These are phyloP conservation scores for Mya arenaria DNA, from an alignment of 1,140 invertebrate genomes.

Conservation along the genomic window DNA sequence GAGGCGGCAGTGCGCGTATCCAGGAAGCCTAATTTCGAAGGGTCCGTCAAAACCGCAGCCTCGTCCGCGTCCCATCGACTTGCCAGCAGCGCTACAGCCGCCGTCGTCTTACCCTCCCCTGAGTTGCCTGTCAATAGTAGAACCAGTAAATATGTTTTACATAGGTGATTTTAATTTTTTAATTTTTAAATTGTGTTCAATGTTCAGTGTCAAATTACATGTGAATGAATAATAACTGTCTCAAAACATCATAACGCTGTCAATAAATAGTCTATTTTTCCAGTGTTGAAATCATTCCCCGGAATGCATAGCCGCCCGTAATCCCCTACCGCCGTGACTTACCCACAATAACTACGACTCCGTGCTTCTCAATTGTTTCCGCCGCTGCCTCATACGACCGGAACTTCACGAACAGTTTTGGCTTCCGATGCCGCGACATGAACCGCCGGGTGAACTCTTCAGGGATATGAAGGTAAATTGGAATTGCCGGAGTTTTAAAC, in stretches of 20 bases:
- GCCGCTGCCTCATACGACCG: constrained; percentile 11
- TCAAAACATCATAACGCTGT: no score
- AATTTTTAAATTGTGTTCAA: neutral
- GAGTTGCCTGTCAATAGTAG: constrained; percentile 15
- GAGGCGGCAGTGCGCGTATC: constrained; percentile 23
- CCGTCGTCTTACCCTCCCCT: constrained; percentile 39
- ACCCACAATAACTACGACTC: constrained; percentile 31
- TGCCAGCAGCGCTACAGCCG: constrained; percentile 29
- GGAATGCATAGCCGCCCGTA: neutral
- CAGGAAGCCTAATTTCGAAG: constrained; percentile 21
- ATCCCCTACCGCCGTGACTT: no score
- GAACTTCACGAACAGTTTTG: constrained; percentile 35
- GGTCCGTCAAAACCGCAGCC: neutral
- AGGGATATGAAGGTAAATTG: neutral
- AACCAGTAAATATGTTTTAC: neutral
- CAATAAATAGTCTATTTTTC: neutral
- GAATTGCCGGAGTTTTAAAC: neutral
- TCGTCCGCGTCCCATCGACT: constrained; percentile 34
- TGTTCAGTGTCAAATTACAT: neutral
- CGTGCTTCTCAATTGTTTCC: neutral
- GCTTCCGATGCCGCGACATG: neutral
- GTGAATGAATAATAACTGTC: neutral
- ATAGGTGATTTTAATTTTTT: neutral
- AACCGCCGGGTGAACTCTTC: constrained; percentile 20
- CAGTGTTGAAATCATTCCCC: neutral